These are phyloP conservation scores for Acrossocheilus fasciatus DNA, from an alignment of 2,797 vertebrate genomes.

Conservation along the genomic window DNA sequence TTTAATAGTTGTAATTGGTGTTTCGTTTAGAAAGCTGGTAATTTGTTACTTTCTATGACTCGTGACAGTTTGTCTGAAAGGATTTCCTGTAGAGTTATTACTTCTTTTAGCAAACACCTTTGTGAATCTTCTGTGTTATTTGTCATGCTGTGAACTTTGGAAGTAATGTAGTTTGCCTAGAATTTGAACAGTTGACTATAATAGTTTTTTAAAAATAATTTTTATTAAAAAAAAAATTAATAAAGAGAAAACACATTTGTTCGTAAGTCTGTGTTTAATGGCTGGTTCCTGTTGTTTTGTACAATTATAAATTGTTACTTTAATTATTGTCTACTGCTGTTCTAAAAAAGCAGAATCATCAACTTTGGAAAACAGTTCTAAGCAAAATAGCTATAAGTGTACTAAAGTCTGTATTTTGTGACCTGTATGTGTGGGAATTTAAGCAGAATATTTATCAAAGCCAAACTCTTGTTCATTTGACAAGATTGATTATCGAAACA, in stretches of 20 bases:
- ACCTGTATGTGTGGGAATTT: background rate
- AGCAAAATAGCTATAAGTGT: background rate
- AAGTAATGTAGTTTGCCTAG: background rate
- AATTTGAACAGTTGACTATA: background rate
- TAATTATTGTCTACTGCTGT: background rate
- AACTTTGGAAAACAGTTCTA: background rate
- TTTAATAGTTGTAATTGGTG: constrained; percentile 14
- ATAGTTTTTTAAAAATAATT: background rate
- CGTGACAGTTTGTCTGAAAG: background rate
- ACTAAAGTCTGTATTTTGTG: background rate
- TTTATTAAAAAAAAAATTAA: background rate
- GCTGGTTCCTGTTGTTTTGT: background rate
- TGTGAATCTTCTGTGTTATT: background rate
- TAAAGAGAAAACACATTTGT: background rate
- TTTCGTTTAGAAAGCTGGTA: background rate
- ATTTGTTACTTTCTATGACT: background rate
- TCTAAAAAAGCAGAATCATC: background rate
- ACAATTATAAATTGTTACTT: background rate
- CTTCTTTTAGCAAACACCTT: background rate
- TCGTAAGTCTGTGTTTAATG: background rate
- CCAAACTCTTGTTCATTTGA: background rate
- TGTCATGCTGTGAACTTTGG: background rate
- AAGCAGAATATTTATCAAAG: background rate
- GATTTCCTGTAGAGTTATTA: background rate
- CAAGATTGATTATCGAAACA: background rate